phyloP scores from a whole-genome alignment of 2,797 vertebrate species.

The Loris lydekkerianus region DNA sequence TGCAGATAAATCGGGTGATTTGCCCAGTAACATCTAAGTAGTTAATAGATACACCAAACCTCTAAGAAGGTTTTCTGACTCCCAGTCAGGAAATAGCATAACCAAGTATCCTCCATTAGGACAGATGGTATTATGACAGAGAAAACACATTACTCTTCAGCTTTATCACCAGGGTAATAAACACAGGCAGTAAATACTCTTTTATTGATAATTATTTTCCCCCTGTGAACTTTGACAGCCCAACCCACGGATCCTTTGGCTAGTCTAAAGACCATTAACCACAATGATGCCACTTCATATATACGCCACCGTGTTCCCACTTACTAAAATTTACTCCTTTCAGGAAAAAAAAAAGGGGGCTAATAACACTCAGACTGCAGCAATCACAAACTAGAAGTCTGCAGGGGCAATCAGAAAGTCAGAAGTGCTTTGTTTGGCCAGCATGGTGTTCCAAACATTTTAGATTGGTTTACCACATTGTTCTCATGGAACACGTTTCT shows the following conservation, averaged over 20 bases:
- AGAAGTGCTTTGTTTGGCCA: constrained; percentile 5
- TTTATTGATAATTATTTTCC: constrained; percentile 71
- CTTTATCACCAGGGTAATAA: constrained; percentile 74
- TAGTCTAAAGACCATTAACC: constrained; percentile 61
- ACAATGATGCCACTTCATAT: background rate
- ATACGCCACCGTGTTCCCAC: background rate
- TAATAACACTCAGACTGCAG: background rate
- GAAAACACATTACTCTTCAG: constrained; percentile 71
- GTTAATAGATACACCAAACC: background rate
- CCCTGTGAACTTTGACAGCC: constrained; percentile 77
- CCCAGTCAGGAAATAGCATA: constrained; percentile 36
- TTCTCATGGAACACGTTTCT: background rate
- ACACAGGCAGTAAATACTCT: constrained; percentile 65
- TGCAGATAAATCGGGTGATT: background rate
- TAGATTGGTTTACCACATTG: background rate
- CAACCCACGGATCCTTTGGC: constrained; percentile 39
- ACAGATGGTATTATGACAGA: constrained; percentile 57
- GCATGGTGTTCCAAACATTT: background rate
- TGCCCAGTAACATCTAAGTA: background rate
- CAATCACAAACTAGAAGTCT: background rate
- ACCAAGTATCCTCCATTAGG: constrained; percentile 48
- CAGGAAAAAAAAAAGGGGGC: background rate
- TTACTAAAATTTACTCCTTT: background rate
- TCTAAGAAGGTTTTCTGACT: background rate
- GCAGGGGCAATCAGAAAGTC: background rate